A percentile compares a stretch with the other conserved stretches of the same genome.
Conservation (phyloP, 2,113 vertebrate genomes). For the Pseudonaja textilis region DNA sequence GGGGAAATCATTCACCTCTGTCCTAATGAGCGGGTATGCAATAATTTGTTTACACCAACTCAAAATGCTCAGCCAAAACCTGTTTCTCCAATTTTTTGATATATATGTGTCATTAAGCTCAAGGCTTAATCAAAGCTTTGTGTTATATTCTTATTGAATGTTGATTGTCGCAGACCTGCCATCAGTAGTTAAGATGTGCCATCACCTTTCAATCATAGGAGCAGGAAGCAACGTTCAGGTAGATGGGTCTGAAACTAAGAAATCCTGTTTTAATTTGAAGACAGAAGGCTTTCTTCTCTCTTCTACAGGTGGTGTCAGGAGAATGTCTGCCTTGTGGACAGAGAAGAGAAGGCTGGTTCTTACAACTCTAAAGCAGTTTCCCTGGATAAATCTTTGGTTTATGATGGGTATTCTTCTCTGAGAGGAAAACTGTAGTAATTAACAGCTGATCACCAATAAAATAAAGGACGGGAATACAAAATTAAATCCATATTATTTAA, state of each 20-base stretch:
- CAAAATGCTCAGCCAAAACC: no score
- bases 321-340: slow-evolving; percentile 74
- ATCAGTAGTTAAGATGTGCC: neutral
- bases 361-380: slow-evolving; percentile 52
- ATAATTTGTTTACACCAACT: no score
- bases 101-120: no score
- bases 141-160: neutral
- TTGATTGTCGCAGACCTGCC: no score
- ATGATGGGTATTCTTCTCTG: slow-evolving; percentile 35
- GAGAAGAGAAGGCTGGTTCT: slow-evolving; percentile 55
- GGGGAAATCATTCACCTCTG: neutral
- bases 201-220: neutral
- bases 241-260: rapidly evolving
- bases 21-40: neutral
- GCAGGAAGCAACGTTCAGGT: neutral
- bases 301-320: slow-evolving; percentile 78
- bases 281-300: rapidly evolving
- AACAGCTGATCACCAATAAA: slow-evolving; percentile 35
- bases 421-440: slow-evolving; percentile 15
- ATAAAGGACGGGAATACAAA: slow-evolving; percentile 18
- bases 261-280: neutral
- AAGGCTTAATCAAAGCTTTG: neutral
- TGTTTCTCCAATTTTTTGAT: neutral
- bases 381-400: slow-evolving; percentile 70
- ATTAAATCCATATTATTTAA: slow-evolving; percentile 22